phyloP scores from a whole-genome alignment of 1,140 invertebrate genomes.

The Drosophila paulistorum region DNA sequence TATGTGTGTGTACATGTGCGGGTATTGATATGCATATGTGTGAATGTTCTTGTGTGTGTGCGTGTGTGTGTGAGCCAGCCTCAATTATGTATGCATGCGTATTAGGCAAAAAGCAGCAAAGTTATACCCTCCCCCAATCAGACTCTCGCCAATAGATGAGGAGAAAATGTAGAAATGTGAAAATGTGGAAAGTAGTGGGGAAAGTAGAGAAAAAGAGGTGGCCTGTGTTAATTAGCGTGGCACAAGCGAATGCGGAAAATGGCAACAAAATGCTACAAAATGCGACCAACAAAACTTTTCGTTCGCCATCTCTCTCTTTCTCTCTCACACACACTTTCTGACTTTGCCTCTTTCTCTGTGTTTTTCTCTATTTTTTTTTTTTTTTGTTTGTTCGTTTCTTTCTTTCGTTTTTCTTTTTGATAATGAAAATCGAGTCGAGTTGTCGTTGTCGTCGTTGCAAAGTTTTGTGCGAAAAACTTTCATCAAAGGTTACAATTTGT shows the following conservation, averaged over 20 bases:
- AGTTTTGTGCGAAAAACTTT: conserved; percentile 74
- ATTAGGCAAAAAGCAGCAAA: conserved; percentile 65
- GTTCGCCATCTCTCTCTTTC: not conserved
- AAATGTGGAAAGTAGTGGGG: conserved; percentile 23
- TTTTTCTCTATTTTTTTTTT: not conserved
- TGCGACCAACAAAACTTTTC: conserved; percentile 50
- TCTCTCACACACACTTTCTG: conserved; percentile 21
- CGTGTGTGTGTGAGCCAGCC: conserved; percentile 30
- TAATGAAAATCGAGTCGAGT: conserved; percentile 73
- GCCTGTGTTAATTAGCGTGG: conserved; percentile 70
- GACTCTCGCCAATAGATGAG: conserved; percentile 13
- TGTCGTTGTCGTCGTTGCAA: conserved; percentile 50
- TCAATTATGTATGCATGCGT: conserved; percentile 74
- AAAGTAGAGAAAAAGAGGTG: conserved; percentile 8
- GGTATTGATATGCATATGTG: conserved; percentile 56
- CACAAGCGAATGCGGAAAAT: conserved; percentile 61
- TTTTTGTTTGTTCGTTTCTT: not conserved
- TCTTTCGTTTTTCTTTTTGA: conserved; percentile 54
- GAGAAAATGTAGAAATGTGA: conserved; percentile 7
- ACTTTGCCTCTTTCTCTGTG: not conserved
- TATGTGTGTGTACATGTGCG: conserved; percentile 5
- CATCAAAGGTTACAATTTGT: conserved; percentile 77
- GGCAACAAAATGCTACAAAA: conserved; percentile 61
- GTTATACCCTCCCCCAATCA: conserved; percentile 2
- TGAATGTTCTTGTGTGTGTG: not conserved